Percentiles rank a stretch among this genome's conserved stretches.
Evolutionary conservation across 2,113 vertebrate genomes (phyloP).

Genomic region (Mobula birostris): DNA sequence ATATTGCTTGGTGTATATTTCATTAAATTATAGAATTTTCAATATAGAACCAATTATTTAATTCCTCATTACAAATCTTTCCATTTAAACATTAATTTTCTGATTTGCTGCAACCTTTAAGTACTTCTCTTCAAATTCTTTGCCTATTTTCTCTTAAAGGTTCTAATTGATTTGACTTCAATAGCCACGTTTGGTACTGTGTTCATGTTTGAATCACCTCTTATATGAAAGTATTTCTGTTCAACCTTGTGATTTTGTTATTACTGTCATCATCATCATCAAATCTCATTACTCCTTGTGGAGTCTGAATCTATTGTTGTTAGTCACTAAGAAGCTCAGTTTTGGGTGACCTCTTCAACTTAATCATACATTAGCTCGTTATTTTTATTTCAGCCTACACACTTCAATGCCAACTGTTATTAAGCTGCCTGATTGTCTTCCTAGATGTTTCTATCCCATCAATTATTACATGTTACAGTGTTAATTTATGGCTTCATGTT

Average conservation of each 20-base stretch:
- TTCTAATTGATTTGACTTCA: neutral
- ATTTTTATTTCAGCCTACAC: neutral
- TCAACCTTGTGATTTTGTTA: neutral
- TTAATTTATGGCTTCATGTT: neutral
- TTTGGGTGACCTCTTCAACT: neutral
- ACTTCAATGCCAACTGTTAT: neutral
- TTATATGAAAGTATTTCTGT: neutral
- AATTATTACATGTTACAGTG: neutral
- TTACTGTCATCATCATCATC: neutral
- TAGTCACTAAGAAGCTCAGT: neutral
- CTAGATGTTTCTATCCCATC: neutral
- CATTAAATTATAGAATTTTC: too few species aligned
- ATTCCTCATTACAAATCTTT: neutral
- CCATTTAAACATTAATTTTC: neutral
- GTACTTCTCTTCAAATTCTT: neutral
- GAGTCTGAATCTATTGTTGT: neutral
- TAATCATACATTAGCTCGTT: neutral
- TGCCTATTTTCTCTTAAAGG: neutral
- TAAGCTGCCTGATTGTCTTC: neutral
- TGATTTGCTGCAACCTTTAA: neutral
- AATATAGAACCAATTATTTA: neutral
- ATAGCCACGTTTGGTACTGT: neutral
- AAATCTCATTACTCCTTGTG: neutral
- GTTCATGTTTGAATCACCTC: neutral
- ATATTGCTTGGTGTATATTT: neutral